phyloP scores from a whole-genome alignment of 2,888 invertebrate genomes.

The Agonopterix alstromeriana region DNA sequence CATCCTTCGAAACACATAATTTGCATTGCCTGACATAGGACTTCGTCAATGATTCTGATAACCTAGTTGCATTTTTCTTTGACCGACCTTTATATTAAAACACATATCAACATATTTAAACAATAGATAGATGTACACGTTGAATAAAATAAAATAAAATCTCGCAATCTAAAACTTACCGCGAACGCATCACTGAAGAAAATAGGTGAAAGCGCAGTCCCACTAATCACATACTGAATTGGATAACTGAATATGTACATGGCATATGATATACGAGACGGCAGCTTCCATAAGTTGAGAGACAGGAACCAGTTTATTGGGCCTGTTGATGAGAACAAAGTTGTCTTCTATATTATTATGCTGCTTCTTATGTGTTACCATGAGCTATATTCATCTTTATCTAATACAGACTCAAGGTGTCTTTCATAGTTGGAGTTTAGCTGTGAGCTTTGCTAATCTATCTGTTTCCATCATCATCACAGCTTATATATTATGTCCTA shows the following conservation, averaged over 20 bases:
- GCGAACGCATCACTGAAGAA: not conserved
- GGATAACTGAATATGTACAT: slow-evolving; percentile 54
- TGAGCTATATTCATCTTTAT: not conserved
- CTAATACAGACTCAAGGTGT: not conserved
- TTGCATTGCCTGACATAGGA: too few relatives aligned
- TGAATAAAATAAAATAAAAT: not conserved
- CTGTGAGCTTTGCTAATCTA: not conserved
- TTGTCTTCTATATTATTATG: not conserved
- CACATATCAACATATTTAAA: too few relatives aligned
- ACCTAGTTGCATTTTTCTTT: too few relatives aligned
- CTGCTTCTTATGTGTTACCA: too few relatives aligned
- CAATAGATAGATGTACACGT: too few relatives aligned
- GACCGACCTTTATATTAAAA: too few relatives aligned
- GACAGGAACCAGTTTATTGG: slow-evolving; percentile 42
- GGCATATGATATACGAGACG: slow-evolving; percentile 27
- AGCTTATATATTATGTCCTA: too few relatives aligned
- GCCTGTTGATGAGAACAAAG: slow-evolving; percentile 19
- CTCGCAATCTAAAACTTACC: not conserved
- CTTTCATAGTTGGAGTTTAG: not conserved
- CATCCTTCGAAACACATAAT: too few relatives aligned
- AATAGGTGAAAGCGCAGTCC: not conserved
- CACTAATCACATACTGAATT: slow-evolving; percentile 2
- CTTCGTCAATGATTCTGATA: too few relatives aligned
- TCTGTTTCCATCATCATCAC: too few relatives aligned
- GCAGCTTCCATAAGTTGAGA: slow-evolving; percentile 40